Base-by-base conservation (phyloP, 2,797 vertebrate species). In the Coendou prehensilis region DNA sequence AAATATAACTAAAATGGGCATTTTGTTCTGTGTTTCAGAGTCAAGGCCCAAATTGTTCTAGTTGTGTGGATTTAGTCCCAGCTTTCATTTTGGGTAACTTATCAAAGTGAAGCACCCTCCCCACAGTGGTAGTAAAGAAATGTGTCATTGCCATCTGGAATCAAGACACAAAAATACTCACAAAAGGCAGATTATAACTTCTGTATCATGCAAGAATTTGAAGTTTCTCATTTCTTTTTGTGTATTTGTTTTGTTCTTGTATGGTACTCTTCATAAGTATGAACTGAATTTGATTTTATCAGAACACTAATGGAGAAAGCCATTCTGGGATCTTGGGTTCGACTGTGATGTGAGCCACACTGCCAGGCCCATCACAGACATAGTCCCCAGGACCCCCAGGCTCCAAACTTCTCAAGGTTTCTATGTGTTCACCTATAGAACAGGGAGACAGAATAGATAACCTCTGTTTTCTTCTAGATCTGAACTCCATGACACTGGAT, bases 251-350 rank as follows among this genome's bases (percentile, higher is more conserved):
- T 73, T 83, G 47, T 67, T 92, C 80, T 84, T 69, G 30, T 57
- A 84, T 41, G 37, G 41, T 87, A 30, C 28, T 81, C 67, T 87
- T 87, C 30, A 67, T 67, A 71, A 83, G 71, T 47, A 41, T 56
- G 69, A 95, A 71, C 52, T 80, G 75, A 84, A 87, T n/a, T 87
- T 84, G 50, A 89, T 41, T 80, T 93, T 56, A 52, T 80, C 45
- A 63, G 52, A 89, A 69, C 37, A 45, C 23, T 47, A 83, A 45
- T 76, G 63, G 47, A 69, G 41, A 93, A 22, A 79, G 28, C 11
- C 56, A 71, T 41, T 64, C 81, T 73, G 75, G n/a, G n/a, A 30
- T 67, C 91, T 93, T 59, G n/a, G 2, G 22, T 33, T 22, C 61
- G 63, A 50, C 30, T 61, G 47, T 15, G 4, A 28, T 3, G 9